These are phyloP conservation scores for Ladona fulva DNA, from an alignment of 1,140 invertebrate genomes.

Conservation along the genomic window DNA sequence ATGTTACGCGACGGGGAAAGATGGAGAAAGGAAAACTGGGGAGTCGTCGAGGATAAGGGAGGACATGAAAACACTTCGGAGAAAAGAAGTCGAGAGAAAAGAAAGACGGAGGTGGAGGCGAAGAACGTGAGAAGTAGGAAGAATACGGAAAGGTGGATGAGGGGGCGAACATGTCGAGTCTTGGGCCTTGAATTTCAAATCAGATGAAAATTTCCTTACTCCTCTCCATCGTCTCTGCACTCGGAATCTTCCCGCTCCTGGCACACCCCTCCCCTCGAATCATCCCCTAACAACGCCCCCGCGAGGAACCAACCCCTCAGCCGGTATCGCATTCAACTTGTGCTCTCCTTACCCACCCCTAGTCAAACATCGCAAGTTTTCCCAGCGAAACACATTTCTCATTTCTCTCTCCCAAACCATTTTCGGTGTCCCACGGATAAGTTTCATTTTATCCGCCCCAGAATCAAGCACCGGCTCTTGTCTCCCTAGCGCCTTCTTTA, in stretches of 20 bases:
- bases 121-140: neutral
- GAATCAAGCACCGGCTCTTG: too few species aligned
- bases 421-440: too few species aligned
- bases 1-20: neutral
- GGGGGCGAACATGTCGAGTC: neutral
- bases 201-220: neutral
- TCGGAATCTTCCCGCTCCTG: neutral
- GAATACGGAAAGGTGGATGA: neutral
- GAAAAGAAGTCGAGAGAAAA: neutral
- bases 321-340: too few species aligned
- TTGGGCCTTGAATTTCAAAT: constrained; percentile 1
- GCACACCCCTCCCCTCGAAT: neutral
- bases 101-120: neutral
- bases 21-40: neutral
- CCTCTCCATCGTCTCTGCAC: neutral
- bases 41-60: neutral
- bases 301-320: too few species aligned
- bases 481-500: too few species aligned
- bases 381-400: too few species aligned
- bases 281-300: neutral
- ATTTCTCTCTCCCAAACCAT: too few species aligned
- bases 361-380: too few species aligned
- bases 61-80: neutral
- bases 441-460: too few species aligned
- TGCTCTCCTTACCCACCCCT: too few species aligned